A percentile compares a stretch with the other conserved stretches of the same genome.
Evolutionary conservation across 2,888 invertebrate genomes (phyloP).

Genomic region (Tenthredo livida): DNA sequence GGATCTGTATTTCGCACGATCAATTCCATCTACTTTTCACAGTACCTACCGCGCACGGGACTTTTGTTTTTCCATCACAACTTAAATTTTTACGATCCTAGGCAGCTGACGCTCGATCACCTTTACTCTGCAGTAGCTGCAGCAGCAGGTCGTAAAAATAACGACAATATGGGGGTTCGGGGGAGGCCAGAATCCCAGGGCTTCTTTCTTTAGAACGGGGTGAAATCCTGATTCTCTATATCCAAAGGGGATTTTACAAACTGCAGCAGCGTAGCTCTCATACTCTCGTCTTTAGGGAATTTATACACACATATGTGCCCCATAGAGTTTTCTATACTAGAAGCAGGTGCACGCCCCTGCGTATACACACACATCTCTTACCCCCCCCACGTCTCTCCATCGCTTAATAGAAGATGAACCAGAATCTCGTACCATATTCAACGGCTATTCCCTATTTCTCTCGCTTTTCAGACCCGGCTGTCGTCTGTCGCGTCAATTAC

Average conservation of each 20-base stretch:
- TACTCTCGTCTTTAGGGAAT: conserved; percentile 17
- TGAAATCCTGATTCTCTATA: conserved; percentile 43
- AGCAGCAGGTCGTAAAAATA: conserved; percentile 38
- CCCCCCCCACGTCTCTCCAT: background rate
- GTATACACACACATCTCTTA: background rate
- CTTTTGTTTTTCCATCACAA: background rate
- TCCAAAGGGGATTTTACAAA: conserved; percentile 4
- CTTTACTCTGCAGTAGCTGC: background rate
- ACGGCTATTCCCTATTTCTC: background rate
- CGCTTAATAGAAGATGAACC: background rate
- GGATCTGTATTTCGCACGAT: conserved; percentile 1
- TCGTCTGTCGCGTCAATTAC: conserved; percentile 45
- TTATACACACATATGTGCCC: too few relatives aligned
- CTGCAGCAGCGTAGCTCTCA: background rate
- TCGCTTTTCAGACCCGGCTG: background rate
- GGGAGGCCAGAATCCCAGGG: background rate
- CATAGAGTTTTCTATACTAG: background rate
- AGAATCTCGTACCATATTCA: background rate
- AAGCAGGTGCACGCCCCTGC: conserved; percentile 22
- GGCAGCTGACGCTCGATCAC: conserved; percentile 33
- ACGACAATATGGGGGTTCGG: conserved; percentile 15
- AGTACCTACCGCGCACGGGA: background rate
- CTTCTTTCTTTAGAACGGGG: conserved; percentile 51
- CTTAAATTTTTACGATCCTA: conserved; percentile 40
- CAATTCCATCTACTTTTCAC: background rate